phyloP scores from a whole-genome alignment of 2,797 vertebrate genomes.

The Argyrosomus regius region DNA sequence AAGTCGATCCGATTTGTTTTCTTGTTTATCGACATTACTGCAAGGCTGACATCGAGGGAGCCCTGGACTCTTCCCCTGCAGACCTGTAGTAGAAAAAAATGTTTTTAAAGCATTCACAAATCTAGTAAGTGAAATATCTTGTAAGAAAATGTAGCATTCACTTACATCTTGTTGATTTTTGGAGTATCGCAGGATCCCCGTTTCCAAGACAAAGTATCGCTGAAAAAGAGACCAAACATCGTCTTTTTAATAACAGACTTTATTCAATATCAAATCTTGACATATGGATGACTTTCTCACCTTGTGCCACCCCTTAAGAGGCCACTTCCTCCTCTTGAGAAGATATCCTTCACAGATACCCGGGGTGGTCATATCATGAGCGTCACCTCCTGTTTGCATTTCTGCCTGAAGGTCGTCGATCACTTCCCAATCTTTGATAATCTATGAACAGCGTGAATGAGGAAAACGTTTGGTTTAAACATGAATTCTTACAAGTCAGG shows the following conservation, averaged over 20 bases:
- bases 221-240: conserved; percentile 65
- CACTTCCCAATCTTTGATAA: conserved; percentile 94
- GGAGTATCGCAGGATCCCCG: conserved; percentile 90
- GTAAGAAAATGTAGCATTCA: neutral
- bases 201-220: conserved; percentile 94
- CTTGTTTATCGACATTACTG: conserved; percentile 95
- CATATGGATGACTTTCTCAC: conserved; percentile 70
- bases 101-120: neutral
- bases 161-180: conserved; percentile 93
- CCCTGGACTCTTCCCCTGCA: conserved; percentile 92
- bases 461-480: neutral
- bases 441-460: conserved; percentile 68
- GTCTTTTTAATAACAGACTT: neutral
- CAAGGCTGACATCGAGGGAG: conserved; percentile 89
- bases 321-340: conserved; percentile 97
- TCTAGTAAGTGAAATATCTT: too few species aligned
- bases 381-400: conserved; percentile 59
- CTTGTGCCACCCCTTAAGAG: conserved; percentile 98
- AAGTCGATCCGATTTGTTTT: conserved; percentile 93
- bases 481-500: neutral
- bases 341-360: conserved; percentile 93
- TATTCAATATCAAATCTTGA: neutral
- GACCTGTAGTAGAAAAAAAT: conserved; percentile 76
- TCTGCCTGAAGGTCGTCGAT: conserved; percentile 87
- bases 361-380: conserved; percentile 73